Evolutionary conservation across 2,888 invertebrate species (phyloP).

Genomic region (Eutolmus rufibarbis): DNA sequence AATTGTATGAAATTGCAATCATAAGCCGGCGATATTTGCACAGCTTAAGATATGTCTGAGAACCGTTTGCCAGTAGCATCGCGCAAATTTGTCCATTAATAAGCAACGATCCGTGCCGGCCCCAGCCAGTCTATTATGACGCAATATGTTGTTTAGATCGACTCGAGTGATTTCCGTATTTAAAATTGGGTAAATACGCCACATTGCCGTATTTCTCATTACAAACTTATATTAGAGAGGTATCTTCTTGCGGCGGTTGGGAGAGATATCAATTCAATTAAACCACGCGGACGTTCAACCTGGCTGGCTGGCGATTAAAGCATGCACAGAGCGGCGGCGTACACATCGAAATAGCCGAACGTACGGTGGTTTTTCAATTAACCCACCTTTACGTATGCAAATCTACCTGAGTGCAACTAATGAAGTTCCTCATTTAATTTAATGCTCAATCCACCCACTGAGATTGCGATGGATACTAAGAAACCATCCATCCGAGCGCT

Average conservation of each 20-base stretch:
- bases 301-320: conserved; percentile 6
- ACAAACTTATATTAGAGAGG: not conserved
- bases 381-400: conserved; percentile 25
- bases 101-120: not conserved
- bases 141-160: not conserved
- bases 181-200: not conserved
- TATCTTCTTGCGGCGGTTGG: not conserved
- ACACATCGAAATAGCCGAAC: not conserved
- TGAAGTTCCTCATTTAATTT: conserved; percentile 34
- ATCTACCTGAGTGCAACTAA: conserved; percentile 25
- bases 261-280: conserved; percentile 16
- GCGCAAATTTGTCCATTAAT: not conserved
- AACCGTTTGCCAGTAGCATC: not conserved
- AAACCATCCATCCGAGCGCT: not conserved
- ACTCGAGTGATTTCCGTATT: not conserved
- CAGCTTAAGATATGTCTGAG: not conserved
- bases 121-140: not conserved
- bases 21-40: not conserved
- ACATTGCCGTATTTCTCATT: not conserved
- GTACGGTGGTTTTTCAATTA: conserved; percentile 35
- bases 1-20: not conserved
- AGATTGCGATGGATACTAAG: conserved; percentile 10
- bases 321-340: not conserved
- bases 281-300: not conserved
- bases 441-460: conserved; percentile 34